Percentiles rank a stretch among this genome's conserved stretches.
Evolutionary conservation across 2,797 vertebrate genomes (phyloP).

Genomic region (Nyctalus aviator): DNA sequence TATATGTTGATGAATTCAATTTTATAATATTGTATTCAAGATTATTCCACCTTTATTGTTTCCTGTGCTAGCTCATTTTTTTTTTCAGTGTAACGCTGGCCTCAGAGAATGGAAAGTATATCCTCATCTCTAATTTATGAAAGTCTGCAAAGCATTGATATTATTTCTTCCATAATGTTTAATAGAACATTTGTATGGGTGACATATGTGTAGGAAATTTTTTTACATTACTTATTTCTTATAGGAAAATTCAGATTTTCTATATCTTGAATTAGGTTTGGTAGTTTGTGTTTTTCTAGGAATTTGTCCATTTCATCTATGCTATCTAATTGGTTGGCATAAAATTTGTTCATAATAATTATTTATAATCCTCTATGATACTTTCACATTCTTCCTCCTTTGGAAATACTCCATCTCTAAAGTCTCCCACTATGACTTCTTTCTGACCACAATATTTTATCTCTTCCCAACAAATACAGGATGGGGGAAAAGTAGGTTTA

Average conservation of each 20-base stretch:
- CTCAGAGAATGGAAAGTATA: neutral
- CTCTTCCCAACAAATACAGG: neutral
- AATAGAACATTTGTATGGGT: neutral
- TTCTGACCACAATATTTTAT: neutral
- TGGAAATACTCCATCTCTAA: neutral
- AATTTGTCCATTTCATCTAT: neutral
- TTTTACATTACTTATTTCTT: neutral
- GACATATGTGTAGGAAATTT: neutral
- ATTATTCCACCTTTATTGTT: neutral
- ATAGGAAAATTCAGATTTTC: neutral
- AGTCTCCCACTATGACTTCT: neutral
- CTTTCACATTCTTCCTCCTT: neutral
- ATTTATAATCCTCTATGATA: neutral
- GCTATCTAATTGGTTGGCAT: neutral
- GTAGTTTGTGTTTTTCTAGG: neutral
- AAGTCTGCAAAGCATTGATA: neutral
- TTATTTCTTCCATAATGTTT: constrained; percentile 7
- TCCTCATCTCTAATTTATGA: neutral
- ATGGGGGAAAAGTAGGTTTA: too few species aligned
- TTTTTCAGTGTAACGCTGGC: neutral
- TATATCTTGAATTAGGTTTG: neutral
- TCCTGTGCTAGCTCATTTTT: neutral
- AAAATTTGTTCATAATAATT: neutral
- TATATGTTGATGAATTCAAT: neutral
- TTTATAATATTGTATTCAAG: neutral